Conservation (phyloP, 2,888 invertebrate genomes). For the Furcula furcula region DNA sequence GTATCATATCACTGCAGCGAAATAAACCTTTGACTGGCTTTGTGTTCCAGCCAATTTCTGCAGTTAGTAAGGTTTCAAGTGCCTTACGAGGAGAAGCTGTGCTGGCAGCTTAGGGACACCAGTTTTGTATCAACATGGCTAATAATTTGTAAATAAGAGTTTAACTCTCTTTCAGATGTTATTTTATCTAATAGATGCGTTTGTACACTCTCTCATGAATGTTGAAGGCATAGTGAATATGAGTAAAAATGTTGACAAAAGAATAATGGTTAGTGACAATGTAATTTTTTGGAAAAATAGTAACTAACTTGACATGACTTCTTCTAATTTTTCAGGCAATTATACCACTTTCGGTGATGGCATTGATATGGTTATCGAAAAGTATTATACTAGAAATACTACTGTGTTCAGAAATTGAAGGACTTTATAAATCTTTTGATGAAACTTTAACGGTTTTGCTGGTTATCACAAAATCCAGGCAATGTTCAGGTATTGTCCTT, state of each 20-base stretch:
- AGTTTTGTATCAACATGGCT: too few species aligned
- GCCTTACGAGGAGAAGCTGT: too few species aligned
- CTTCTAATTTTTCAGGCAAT: neutral
- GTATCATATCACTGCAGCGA: too few species aligned
- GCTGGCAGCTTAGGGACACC: too few species aligned
- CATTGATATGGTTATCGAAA: neutral
- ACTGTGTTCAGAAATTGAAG: neutral
- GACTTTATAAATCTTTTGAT: neutral
- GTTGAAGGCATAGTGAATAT: neutral
- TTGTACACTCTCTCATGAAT: slow-evolving; percentile 6
- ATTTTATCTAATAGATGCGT: slow-evolving; percentile 6
- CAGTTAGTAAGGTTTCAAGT: too few species aligned
- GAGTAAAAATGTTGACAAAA: neutral
- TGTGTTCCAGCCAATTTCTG: too few species aligned
- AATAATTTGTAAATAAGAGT: slow-evolving; percentile 8
- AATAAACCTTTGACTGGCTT: too few species aligned
- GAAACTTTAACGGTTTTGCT: neutral
- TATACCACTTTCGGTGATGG: neutral
- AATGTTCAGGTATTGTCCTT: slow-evolving; percentile 3
- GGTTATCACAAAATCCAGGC: neutral
- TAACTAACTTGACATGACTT: neutral
- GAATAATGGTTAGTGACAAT: neutral
- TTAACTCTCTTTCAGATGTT: slow-evolving; percentile 9
- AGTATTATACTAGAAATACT: neutral
- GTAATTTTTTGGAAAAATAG: neutral